These are phyloP conservation scores for Crotalus horridus DNA, from an alignment of 2,113 vertebrate species.

Conservation along the genomic window DNA sequence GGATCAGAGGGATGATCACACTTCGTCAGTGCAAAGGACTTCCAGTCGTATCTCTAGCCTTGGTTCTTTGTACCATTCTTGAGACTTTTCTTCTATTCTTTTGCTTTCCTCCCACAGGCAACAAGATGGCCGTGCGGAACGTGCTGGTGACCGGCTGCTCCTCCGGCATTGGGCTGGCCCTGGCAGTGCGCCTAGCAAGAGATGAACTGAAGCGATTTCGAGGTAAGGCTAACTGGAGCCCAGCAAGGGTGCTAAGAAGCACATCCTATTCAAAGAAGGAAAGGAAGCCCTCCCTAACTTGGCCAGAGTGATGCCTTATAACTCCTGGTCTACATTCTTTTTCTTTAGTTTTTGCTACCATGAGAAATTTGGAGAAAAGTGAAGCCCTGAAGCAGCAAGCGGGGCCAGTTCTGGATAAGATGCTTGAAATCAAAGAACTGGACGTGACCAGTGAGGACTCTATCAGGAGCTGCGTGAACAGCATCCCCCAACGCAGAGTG, in stretches of 20 bases:
- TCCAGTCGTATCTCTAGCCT: too few relatives aligned
- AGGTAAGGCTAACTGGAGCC: neutral
- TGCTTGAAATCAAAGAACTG: constrained; percentile 67
- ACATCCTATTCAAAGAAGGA: neutral
- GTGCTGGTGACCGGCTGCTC: constrained; percentile 19
- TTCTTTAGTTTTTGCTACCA: constrained; percentile 69
- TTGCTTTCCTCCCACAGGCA: neutral
- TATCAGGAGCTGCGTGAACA: constrained; percentile 66
- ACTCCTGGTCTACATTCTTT: neutral
- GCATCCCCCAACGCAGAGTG: constrained; percentile 62
- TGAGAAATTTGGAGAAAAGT: constrained; percentile 68
- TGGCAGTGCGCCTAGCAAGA: constrained; percentile 13
- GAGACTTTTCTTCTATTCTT: neutral
- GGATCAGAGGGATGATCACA: neutral
- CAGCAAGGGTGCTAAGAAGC: neutral
- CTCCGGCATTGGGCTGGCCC: constrained; percentile 16
- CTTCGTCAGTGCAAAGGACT: neutral
- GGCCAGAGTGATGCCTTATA: neutral
- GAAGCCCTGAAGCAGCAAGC: constrained; percentile 63
- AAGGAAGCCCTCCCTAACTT: neutral
- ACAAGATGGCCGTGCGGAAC: constrained; percentile 4
- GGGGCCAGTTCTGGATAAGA: constrained; percentile 57
- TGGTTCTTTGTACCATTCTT: neutral
- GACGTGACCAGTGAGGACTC: constrained; percentile 66
- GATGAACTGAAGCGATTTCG: constrained; percentile 24